phyloP scores from a whole-genome alignment of 2,113 vertebrate species.

The Centropus bengalensis region DNA sequence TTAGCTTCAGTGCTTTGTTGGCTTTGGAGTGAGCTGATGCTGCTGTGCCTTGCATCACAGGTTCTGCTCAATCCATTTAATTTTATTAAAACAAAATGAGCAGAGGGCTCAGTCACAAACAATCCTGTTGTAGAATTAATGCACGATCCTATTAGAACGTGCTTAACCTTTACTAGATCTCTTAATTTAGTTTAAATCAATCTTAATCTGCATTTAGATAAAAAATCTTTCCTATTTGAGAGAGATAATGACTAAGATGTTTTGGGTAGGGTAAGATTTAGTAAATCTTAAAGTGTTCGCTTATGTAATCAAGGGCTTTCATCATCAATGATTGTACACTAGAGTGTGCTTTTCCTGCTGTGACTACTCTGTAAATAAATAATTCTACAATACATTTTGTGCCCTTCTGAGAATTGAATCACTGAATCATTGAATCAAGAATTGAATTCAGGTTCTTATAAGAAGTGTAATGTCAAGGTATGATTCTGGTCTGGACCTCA shows the following conservation, averaged over 20 bases:
- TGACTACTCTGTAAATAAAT: neutral
- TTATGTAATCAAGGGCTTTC: neutral
- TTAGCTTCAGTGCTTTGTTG: neutral
- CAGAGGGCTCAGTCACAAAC: neutral
- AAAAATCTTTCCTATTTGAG: neutral
- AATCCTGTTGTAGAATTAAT: neutral
- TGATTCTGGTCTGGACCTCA: neutral
- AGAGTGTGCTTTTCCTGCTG: neutral
- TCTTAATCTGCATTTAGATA: neutral
- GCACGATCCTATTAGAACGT: neutral
- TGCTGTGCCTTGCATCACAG: neutral
- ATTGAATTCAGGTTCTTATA: neutral
- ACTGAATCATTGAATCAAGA: too few relatives aligned
- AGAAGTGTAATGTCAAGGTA: neutral
- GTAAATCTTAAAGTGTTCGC: neutral
- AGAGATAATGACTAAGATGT: neutral
- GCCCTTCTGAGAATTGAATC: neutral
- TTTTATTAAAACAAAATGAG: neutral
- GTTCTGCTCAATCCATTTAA: neutral
- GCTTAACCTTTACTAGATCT: neutral
- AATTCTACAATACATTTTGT: neutral
- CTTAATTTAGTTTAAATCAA: slow-evolving; percentile 26
- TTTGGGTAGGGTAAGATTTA: neutral
- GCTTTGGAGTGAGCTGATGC: neutral
- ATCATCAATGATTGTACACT: neutral